Conservation (phyloP, 2,888 invertebrate genomes). For the Crematogaster levior region DNA sequence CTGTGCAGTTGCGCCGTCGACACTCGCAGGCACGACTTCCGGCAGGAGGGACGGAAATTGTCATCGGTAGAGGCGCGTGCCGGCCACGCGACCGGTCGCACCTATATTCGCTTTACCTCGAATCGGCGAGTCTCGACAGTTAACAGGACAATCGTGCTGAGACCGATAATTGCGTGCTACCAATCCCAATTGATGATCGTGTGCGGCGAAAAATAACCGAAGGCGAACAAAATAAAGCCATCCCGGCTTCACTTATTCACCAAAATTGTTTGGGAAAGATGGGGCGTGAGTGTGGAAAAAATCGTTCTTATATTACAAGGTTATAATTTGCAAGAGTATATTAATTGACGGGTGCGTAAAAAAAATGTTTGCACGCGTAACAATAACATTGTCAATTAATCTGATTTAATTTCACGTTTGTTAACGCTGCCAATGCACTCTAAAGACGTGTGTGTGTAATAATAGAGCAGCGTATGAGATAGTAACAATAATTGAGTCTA, state of each 20-base stretch:
- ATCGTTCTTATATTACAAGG: neutral
- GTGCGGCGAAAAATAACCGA: slow-evolving; percentile 13
- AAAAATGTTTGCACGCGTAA: slow-evolving; percentile 18
- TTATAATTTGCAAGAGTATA: neutral
- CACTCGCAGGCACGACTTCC: slow-evolving; percentile 69
- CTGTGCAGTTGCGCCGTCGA: slow-evolving; percentile 67
- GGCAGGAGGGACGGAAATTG: slow-evolving; percentile 78
- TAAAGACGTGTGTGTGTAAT: slow-evolving; percentile 1
- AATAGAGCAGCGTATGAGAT: slow-evolving; percentile 23
- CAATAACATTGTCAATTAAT: slow-evolving; percentile 33
- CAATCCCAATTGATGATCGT: slow-evolving; percentile 60
- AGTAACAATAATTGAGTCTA: slow-evolving; percentile 46
- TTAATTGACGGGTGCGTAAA: neutral
- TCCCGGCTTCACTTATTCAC: slow-evolving; percentile 27
- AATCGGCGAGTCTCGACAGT: slow-evolving; percentile 55
- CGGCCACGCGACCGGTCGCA: slow-evolving; percentile 79
- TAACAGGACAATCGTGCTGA: slow-evolving; percentile 75
- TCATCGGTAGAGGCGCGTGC: slow-evolving; percentile 78
- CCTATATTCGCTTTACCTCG: slow-evolving; percentile 53
- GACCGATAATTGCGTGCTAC: slow-evolving; percentile 70
- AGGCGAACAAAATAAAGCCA: slow-evolving; percentile 26
- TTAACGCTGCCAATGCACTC: slow-evolving; percentile 22
- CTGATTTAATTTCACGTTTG: slow-evolving; percentile 12
- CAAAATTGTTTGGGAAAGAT: slow-evolving; percentile 20
- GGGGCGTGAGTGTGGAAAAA: neutral